Base-by-base conservation (phyloP, 1,140 invertebrate genomes). In the Papilio aristodemus region DNA sequence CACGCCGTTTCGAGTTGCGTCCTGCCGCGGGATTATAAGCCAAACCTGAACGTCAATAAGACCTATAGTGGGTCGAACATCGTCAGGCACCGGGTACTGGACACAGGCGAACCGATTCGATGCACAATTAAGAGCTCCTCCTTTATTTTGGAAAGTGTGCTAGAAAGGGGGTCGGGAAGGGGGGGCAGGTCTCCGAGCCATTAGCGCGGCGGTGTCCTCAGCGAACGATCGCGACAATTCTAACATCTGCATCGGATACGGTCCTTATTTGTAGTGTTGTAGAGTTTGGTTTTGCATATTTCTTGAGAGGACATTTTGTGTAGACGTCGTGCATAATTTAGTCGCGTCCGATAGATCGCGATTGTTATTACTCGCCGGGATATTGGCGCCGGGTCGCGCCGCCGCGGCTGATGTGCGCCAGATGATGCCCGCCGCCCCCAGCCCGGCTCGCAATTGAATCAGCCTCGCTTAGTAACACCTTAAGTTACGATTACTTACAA, bases 71-170 rank as follows among this genome's bases (percentile, higher is more conserved):
- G 41, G 22, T 27, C 10, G 63, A 8, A 32, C 27, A 46, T 66
- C 14, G 32, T 9, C 25, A 32, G 22, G 22, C 63, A 36, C 17
- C 50, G 43, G 63, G 39, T 66, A 66, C 63, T 46, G 63, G 63
- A 66, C 63, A 66, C 63, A 32, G 41, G 41, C 63, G 63, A 38
- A 50, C 41, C 63, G 63, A 66, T 66, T 66, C 63, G 63, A 66
- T 66, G 63, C 63, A 66, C 63, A 66, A 66, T 66, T 66, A 66
- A 66, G 63, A 66, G 39, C 63, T 66, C 62, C 62, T 64, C 62
- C 62, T 64, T 64, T 64, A 64, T 64, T 64, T 64, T 64, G 62
- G 62, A 64, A 64, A 64, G 62, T 64, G 62, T 64, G 62, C 62
- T 64, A 64, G 62, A 32, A 43, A 32, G 11, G 62, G 39, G 39